Evolutionary conservation across 2,888 invertebrate species (phyloP).

Genomic region (Drosophila anomalata): DNA sequence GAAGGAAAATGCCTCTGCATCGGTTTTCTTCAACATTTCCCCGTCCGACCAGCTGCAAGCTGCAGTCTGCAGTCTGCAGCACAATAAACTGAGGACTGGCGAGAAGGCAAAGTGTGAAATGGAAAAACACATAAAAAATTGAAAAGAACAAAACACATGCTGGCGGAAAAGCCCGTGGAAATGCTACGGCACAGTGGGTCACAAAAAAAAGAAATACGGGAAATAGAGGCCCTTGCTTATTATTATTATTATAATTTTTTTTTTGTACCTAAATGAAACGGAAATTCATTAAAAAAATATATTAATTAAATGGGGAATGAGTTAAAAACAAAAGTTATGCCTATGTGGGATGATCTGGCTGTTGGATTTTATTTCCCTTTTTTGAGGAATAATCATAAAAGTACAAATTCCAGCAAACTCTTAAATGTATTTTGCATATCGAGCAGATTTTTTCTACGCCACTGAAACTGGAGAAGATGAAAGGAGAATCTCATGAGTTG

Average conservation of each 20-base stretch:
- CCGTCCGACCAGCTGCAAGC: constrained; percentile 43
- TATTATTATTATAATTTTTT: not conserved
- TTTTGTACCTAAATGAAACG: not conserved
- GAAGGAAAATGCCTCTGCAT: constrained; percentile 23
- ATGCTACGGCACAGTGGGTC: constrained; percentile 26
- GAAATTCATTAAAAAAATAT: constrained; percentile 7
- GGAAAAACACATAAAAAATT: constrained; percentile 60
- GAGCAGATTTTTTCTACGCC: constrained; percentile 17
- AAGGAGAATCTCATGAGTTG: not conserved
- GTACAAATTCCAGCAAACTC: constrained; percentile 25
- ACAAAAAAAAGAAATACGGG: constrained; percentile 2
- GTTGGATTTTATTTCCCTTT: constrained; percentile 10
- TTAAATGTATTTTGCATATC: constrained; percentile 7
- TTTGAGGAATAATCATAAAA: constrained; percentile 29
- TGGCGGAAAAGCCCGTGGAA: constrained; percentile 12
- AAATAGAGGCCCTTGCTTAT: not conserved
- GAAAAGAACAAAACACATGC: constrained; percentile 43
- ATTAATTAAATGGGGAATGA: not conserved
- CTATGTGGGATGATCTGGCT: not conserved
- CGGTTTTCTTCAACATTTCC: constrained; percentile 3
- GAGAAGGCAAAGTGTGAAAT: constrained; percentile 73
- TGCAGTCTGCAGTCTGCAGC: constrained; percentile 35
- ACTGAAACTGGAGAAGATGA: constrained; percentile 28
- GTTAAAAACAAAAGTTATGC: too few relatives aligned
- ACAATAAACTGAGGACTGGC: constrained; percentile 29